phyloP scores from a whole-genome alignment of 2,888 invertebrate species.

The Apodemia zela region DNA sequence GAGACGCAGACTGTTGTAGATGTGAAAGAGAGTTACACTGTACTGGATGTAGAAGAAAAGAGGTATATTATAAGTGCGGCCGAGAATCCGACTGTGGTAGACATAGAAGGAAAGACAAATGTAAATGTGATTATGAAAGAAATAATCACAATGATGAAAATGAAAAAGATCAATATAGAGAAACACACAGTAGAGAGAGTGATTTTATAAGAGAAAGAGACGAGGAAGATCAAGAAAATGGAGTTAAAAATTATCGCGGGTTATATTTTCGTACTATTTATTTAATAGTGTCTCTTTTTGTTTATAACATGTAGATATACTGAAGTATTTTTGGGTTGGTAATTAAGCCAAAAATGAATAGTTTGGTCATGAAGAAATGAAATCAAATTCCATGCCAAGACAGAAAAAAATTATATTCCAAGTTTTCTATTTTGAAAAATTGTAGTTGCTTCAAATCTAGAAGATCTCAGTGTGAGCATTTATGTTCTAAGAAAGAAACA shows the following conservation, averaged over 20 bases:
- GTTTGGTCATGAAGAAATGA: too few species aligned
- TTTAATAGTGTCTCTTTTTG: not conserved
- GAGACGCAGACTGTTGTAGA: not conserved
- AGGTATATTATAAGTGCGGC: not conserved
- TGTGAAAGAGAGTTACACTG: not conserved
- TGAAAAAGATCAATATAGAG: not conserved
- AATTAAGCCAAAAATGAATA: too few species aligned
- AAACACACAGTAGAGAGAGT: not conserved
- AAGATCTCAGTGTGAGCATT: too few species aligned
- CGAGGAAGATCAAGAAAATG: not conserved
- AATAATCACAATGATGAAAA: not conserved
- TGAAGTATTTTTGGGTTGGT: too few species aligned
- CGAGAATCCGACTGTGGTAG: not conserved
- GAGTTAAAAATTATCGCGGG: not conserved
- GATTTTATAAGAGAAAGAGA: not conserved
- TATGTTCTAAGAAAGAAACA: too few species aligned
- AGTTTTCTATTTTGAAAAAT: too few species aligned
- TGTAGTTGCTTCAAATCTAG: too few species aligned
- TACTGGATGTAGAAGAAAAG: not conserved
- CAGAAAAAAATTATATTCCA: too few species aligned
- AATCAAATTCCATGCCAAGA: too few species aligned
- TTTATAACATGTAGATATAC: not conserved
- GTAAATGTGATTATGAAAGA: not conserved
- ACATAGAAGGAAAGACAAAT: not conserved
- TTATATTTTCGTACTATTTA: constrained; percentile 9